Evolutionary conservation across 2,797 vertebrate genomes (phyloP).

Genomic region (Tauraco hartlaubi): DNA sequence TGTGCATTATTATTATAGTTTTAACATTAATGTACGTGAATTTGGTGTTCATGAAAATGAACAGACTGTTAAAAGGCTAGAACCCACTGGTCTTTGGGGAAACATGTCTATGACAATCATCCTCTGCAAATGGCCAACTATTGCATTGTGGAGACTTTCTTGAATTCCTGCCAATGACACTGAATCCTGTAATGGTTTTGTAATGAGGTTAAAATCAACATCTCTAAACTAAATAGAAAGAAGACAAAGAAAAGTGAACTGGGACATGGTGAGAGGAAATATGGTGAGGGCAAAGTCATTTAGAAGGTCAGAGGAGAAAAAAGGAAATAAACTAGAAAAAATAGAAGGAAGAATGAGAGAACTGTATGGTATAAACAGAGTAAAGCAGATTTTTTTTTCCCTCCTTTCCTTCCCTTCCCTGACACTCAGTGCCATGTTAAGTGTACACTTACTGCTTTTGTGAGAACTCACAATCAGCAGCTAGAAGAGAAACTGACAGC

Average conservation of each 20-base stretch:
- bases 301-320: background rate
- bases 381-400: background rate
- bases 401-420: background rate
- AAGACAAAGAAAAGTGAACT: background rate
- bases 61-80: background rate
- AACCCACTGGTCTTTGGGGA: background rate
- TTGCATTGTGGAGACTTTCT: background rate
- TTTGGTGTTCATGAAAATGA: background rate
- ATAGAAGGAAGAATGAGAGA: background rate
- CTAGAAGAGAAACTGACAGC: background rate
- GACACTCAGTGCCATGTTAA: background rate
- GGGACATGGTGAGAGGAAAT: background rate
- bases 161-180: background rate
- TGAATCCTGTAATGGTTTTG: background rate
- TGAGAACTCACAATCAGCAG: background rate
- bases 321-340: background rate
- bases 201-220: conserved; percentile 13
- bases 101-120: background rate
- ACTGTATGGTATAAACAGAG: background rate
- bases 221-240: background rate
- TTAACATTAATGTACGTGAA: background rate
- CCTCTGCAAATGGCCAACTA: background rate
- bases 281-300: background rate
- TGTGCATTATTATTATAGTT: background rate
- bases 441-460: background rate